Base-by-base conservation (phyloP, 2,113 vertebrate genomes). In the Brachyistius frenatus region DNA sequence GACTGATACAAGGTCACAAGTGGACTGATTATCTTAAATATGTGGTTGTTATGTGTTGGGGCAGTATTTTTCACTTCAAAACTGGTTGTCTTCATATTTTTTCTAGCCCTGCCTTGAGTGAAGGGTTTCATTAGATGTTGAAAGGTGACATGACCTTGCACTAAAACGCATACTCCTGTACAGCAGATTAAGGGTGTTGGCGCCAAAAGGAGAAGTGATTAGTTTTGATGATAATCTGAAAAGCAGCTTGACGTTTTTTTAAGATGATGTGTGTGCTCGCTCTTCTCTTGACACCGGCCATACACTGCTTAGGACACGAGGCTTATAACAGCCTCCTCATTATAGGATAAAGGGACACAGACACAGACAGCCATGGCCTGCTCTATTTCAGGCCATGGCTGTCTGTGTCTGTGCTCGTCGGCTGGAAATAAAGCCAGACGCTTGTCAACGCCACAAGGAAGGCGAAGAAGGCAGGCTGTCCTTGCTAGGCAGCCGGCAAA, bases 281-380 rank as follows among this genome's bases (percentile, higher is more conserved):
- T 56, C 80, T 46, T 71, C 80, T 76, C 84, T 55, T 71, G 68
- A 87, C 80, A 57, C 62, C 3, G 4, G 77, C 65, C 71, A 77
- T 73, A 72, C 66, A 50, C 83, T 81, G 68, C 78, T 88, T 87
- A 91, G 92, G 89, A 92, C 88, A 91, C 89, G 66, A 36, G 69
- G 78, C 83, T 85, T 91, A 88, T 92, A 91, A 93, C 90, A 93
- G 88, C 81, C 72, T 89, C 57, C 84, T 92, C 87, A 86, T 93
- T 91, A 93, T 88, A 71, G 91, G 90, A 93, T 92, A 87, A 93
- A 89, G 84, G 69, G 80, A 68, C 23, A 23, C 23, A 23, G 23
- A 23, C 23, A 23, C 23, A 23, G 23, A 23, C 23, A 23, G 23
- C 23, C 23, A 23, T 70, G 75, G 73, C 79, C 81, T 81, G 85